These are phyloP conservation scores for Nematolebias whitei DNA, from an alignment of 2,113 vertebrate species.

Conservation along the genomic window DNA sequence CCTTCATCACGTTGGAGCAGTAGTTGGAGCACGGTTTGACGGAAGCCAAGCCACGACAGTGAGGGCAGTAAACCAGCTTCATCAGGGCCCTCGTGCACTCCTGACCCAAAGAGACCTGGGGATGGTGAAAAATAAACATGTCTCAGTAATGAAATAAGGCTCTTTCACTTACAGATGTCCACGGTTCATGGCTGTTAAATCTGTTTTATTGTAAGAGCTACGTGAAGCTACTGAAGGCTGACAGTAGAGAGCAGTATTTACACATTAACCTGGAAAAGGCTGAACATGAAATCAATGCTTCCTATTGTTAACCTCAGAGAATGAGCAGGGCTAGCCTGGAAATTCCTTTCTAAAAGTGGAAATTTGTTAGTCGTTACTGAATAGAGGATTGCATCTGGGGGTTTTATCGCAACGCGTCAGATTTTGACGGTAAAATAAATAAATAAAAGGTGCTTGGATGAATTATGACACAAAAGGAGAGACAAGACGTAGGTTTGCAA, in stretches of 20 bases:
- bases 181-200: neutral
- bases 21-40: slow-evolving; percentile 88
- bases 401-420: neutral
- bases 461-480: neutral
- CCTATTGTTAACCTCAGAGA: neutral
- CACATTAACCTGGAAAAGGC: neutral
- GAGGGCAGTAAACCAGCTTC: slow-evolving; percentile 91
- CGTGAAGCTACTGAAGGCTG: neutral
- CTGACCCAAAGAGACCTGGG: slow-evolving; percentile 86
- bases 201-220: neutral
- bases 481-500: too few relatives aligned
- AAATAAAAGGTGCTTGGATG: neutral
- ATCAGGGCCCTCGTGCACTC: slow-evolving; percentile 88
- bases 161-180: neutral
- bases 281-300: neutral
- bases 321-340: neutral
- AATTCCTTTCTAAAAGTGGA: neutral
- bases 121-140: neutral
- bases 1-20: slow-evolving; percentile 92
- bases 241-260: slow-evolving; percentile 36
- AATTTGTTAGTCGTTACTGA: neutral
- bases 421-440: neutral
- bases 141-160: neutral
- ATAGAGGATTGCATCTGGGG: slow-evolving; percentile 4
- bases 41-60: slow-evolving; percentile 85